Evolutionary conservation across 2,888 invertebrate species (phyloP).

Genomic region (Polyploca ridens): DNA sequence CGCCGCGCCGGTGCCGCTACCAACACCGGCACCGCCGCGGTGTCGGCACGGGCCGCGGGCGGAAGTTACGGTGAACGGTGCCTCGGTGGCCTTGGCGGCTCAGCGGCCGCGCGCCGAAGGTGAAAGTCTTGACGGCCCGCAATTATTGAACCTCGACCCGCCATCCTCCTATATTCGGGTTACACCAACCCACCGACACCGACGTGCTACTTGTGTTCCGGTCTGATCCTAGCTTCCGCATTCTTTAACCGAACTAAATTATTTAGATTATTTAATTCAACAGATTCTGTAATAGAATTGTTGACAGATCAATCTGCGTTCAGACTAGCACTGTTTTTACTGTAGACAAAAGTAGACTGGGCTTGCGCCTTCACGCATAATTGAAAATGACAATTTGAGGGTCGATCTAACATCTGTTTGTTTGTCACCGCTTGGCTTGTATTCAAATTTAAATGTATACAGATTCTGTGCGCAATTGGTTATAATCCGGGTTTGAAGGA

Average conservation of each 20-base stretch:
- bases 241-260: conserved; percentile 32
- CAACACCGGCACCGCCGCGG: conserved; percentile 16
- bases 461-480: conserved; percentile 33
- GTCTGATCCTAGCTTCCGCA: conserved; percentile 56
- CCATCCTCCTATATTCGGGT: conserved; percentile 72
- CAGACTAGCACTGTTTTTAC: neutral
- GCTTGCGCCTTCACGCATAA: conserved; percentile 70
- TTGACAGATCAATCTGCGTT: neutral
- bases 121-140: conserved; percentile 79
- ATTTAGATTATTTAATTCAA: neutral
- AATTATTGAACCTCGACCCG: conserved; percentile 80
- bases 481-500: conserved; percentile 26
- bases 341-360: conserved; percentile 37
- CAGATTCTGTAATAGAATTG: neutral
- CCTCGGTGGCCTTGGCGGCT: conserved; percentile 71
- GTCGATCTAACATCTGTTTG: conserved; percentile 67
- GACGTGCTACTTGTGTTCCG: conserved; percentile 27
- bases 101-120: conserved; percentile 76
- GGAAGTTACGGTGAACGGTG: conserved; percentile 75
- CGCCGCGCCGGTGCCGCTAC: conserved; percentile 23
- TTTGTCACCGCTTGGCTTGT: conserved; percentile 62
- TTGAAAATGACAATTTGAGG: conserved; percentile 70
- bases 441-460: conserved; percentile 71
- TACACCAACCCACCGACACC: conserved; percentile 42
- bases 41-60: conserved; percentile 50